Conservation (phyloP, 2,888 invertebrate species). For the Cerastis leucographa region DNA sequence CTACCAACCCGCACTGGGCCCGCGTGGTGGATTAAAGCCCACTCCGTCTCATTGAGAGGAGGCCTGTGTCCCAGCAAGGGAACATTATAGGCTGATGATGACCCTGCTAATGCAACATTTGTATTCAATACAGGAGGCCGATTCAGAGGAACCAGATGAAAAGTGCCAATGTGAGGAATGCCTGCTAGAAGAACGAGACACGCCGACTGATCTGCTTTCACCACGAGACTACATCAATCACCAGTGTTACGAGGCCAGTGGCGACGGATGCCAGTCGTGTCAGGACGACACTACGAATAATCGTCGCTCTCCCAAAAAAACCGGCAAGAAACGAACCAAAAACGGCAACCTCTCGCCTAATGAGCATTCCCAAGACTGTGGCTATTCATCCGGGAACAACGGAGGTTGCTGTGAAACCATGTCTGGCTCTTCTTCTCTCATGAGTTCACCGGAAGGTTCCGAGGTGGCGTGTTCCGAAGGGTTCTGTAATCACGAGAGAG, state of each 20-base stretch:
- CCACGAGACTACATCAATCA: slow-evolving; percentile 78
- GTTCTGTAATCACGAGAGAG: slow-evolving; percentile 94
- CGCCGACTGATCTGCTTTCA: slow-evolving; percentile 84
- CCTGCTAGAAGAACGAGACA: slow-evolving; percentile 84
- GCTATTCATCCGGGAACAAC: slow-evolving; percentile 96
- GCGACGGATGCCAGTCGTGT: slow-evolving; percentile 85
- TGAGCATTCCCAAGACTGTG: slow-evolving; percentile 95
- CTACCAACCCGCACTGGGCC: too few species aligned
- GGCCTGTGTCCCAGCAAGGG: too few species aligned
- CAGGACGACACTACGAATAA: slow-evolving; percentile 85
- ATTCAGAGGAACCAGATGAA: slow-evolving; percentile 88
- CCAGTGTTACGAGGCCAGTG: slow-evolving; percentile 79
- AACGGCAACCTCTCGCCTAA: slow-evolving; percentile 91
- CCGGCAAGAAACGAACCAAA: slow-evolving; percentile 82
- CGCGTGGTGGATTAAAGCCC: too few species aligned
- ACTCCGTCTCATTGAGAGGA: too few species aligned
- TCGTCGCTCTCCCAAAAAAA: slow-evolving; percentile 83
- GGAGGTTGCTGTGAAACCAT: slow-evolving; percentile 93
- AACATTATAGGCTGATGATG: too few species aligned
- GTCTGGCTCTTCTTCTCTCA: slow-evolving; percentile 93
- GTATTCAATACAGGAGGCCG: slow-evolving; percentile 80
- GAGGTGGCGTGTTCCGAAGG: slow-evolving; percentile 97
- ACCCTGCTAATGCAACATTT: slow-evolving; percentile 40
- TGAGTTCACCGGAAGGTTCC: slow-evolving; percentile 97
- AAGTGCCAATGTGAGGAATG: slow-evolving; percentile 89